Evolutionary conservation across 2,797 vertebrate genomes (phyloP).

Genomic region (Adelosebastes latens): DNA sequence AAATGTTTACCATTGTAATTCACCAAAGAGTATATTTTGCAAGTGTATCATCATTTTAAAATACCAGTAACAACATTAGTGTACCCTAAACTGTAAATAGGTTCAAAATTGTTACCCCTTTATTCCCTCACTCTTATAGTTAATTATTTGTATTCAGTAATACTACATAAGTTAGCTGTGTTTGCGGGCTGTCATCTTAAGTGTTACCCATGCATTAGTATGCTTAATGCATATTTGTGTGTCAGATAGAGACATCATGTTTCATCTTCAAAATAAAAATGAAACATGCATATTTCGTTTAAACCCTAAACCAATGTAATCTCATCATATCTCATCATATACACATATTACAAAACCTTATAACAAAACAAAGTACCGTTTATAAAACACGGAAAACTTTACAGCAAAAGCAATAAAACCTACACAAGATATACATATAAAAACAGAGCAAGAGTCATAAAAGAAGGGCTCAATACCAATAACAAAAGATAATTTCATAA

Average conservation of each 20-base stretch:
- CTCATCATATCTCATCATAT: not conserved
- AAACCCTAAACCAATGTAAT: not conserved
- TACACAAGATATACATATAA: not conserved
- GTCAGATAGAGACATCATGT: not conserved
- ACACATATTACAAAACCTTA: not conserved
- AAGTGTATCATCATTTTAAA: not conserved
- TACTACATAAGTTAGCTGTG: not conserved
- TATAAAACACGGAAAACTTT: not conserved
- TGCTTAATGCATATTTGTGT: not conserved
- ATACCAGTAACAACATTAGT: not conserved
- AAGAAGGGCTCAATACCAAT: conserved; percentile 14
- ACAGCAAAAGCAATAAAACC: conserved; percentile 10
- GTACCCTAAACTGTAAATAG: not conserved
- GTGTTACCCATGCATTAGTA: not conserved
- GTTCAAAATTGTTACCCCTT: not conserved
- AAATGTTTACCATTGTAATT: too few species aligned
- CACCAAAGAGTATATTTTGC: too few species aligned
- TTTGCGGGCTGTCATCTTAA: not conserved
- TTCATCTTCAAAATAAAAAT: not conserved
- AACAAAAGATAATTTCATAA: conserved; percentile 35
- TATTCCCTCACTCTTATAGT: too few species aligned
- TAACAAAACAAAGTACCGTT: not conserved
- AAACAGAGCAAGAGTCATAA: conserved; percentile 14
- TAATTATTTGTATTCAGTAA: not conserved
- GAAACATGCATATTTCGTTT: not conserved